A percentile compares a stretch with the other conserved stretches of the same genome.
Conservation (phyloP, 2,888 invertebrate species). For the Pachymerium ferrugineum region DNA sequence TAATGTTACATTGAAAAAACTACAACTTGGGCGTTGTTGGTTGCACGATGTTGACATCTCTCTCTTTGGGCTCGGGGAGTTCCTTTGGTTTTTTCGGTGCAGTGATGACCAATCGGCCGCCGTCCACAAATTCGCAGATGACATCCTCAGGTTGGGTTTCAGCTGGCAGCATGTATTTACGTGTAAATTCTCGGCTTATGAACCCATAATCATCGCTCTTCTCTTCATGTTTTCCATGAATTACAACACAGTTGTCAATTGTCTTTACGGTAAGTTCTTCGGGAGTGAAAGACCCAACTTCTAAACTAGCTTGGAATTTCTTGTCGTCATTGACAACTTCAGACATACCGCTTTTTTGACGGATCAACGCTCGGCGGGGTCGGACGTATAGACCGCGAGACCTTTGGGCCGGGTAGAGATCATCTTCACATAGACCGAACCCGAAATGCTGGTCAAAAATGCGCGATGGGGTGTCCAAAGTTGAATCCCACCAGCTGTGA, state of each 20-base stretch:
- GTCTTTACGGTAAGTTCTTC: neutral
- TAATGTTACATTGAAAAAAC: neutral
- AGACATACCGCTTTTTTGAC: conserved; percentile 21
- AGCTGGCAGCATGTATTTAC: neutral
- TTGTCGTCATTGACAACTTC: neutral
- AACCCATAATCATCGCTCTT: neutral
- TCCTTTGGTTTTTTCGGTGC: neutral
- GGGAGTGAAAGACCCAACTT: neutral
- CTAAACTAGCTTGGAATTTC: neutral
- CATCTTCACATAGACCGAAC: neutral
- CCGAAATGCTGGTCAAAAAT: conserved; percentile 28
- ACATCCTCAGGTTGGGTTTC: neutral
- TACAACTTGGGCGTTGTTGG: neutral
- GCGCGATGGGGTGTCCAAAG: neutral
- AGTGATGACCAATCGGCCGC: neutral
- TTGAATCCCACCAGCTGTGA: neutral
- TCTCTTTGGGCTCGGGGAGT: neutral
- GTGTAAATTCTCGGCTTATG: neutral
- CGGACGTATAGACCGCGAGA: neutral
- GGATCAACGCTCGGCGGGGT: neutral
- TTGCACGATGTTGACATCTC: neutral
- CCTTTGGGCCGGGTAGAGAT: neutral
- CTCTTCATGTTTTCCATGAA: conserved; percentile 1
- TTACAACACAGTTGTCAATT: neutral
- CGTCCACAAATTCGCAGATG: neutral